A percentile compares a stretch with the other conserved stretches of the same genome.
Conservation (phyloP, 2,113 vertebrate genomes). For the Anthoscopus minutus region DNA sequence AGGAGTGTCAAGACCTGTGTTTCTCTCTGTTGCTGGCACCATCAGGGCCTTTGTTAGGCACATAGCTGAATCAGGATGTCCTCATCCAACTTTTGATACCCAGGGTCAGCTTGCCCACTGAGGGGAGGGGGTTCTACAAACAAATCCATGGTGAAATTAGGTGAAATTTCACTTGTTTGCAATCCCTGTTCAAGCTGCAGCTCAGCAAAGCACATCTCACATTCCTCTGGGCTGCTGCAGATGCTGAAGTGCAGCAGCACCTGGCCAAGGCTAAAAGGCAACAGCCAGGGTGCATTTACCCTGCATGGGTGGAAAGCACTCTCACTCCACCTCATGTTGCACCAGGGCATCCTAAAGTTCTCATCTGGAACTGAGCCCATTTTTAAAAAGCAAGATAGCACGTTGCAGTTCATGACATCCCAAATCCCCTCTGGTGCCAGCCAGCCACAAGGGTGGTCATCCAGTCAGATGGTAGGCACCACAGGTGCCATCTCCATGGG, state of each 20-base stretch:
- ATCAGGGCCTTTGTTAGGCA: not conserved
- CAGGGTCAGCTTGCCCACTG: fast-evolving
- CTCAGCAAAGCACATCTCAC: not conserved
- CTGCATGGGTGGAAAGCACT: fast-evolving
- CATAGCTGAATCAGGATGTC: not conserved
- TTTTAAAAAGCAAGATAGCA: not conserved
- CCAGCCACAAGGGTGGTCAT: not conserved
- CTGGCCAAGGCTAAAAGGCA: not conserved
- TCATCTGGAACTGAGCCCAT: not conserved
- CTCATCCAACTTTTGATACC: not conserved
- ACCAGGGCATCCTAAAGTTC: not conserved
- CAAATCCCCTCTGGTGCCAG: not conserved
- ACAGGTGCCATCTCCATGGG: not conserved
- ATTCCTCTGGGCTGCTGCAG: not conserved
- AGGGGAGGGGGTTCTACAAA: not conserved
- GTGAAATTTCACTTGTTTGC: not conserved
- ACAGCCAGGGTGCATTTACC: not conserved
- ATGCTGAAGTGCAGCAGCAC: not conserved
- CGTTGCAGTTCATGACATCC: not conserved
- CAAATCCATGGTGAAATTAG: not conserved
- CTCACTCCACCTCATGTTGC: fast-evolving
- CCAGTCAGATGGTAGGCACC: fast-evolving
- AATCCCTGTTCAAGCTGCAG: not conserved
- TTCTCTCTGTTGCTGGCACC: not conserved
- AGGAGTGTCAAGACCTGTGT: not conserved